Base-by-base conservation (phyloP, 2,113 vertebrate genomes). In the Azemiops feae region DNA sequence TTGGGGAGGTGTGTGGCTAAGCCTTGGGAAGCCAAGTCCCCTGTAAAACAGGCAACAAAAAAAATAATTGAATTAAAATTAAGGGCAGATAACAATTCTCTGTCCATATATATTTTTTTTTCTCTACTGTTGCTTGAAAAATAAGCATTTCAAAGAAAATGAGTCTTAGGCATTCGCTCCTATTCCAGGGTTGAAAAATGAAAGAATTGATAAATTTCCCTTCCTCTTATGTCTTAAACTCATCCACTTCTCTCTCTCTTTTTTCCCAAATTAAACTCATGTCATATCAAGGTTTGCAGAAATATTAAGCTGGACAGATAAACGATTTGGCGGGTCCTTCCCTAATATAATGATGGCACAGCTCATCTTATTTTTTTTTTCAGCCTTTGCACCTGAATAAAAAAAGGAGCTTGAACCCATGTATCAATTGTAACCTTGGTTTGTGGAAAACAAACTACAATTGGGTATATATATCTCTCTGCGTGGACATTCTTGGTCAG, bases 401-500 rank as follows among this genome's bases (percentile, higher is more conserved):
- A 81, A 39, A 39, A 39, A 57, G 69, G 74, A 39, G 74, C 43
- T 43, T 43, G 18, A 81, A 81, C 20, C 18, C 74, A 74, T 20
- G 6, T 5, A 18, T 81, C 69, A 20, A 8, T 81, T 39, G 7
- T 18, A 81, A 43, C 7, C 74, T 81, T 81, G 34, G 34, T 43
- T 81, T 81, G 74, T 43, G 18, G 34, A 9, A 39, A 43, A 43
- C 1, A 81, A 74, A 81, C 2, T 39, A 39, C 0, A 22, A 3
- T 81, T 81, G 74, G 74, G 18, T 81, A 4, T 64, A 4, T 64
- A 64, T 60, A 25, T 4, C 4, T n/a, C 60, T 64, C 47, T 1
- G 50, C 54, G 92, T 94, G 39, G 94, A 94, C 43, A 64, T 92
- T 96, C 95, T 94, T 91, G 95, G 92, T 95, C 96, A 96, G 96